Evolutionary conservation across 2,888 invertebrate genomes (phyloP).

Genomic region (Pseudococcus longispinus): DNA sequence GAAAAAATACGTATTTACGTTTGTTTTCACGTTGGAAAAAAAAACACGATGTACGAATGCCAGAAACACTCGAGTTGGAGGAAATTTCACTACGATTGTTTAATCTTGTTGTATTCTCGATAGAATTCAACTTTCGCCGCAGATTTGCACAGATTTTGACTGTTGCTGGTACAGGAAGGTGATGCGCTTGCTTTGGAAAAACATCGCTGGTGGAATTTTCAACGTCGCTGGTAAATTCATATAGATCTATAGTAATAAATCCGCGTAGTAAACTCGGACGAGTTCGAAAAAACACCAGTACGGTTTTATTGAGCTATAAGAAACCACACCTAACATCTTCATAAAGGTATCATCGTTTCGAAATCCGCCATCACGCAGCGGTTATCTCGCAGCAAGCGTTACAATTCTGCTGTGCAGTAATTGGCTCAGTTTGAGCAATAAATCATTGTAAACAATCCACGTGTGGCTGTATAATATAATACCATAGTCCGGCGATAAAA

Average conservation of each 20-base stretch:
- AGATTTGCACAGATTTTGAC: neutral
- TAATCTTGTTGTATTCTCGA: neutral
- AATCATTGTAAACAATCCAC: neutral
- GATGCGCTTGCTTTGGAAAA: no score
- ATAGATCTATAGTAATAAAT: neutral
- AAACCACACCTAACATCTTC: neutral
- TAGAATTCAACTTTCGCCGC: neutral
- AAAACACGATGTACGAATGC: neutral
- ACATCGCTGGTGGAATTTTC: neutral
- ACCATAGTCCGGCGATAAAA: neutral
- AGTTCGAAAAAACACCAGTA: neutral
- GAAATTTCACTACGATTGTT: neutral
- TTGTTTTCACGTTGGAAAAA: neutral
- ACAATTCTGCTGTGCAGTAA: neutral
- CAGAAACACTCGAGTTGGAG: neutral
- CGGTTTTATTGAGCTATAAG: neutral
- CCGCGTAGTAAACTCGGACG: no score
- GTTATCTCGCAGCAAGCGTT: neutral
- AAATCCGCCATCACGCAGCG: neutral
- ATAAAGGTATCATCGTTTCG: neutral
- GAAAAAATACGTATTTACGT: neutral
- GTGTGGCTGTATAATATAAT: neutral
- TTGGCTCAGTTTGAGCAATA: neutral
- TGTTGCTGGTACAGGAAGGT: no score
- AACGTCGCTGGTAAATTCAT: neutral